phyloP scores from a whole-genome alignment of 2,888 invertebrate species.

The Ditula angustiorana region DNA sequence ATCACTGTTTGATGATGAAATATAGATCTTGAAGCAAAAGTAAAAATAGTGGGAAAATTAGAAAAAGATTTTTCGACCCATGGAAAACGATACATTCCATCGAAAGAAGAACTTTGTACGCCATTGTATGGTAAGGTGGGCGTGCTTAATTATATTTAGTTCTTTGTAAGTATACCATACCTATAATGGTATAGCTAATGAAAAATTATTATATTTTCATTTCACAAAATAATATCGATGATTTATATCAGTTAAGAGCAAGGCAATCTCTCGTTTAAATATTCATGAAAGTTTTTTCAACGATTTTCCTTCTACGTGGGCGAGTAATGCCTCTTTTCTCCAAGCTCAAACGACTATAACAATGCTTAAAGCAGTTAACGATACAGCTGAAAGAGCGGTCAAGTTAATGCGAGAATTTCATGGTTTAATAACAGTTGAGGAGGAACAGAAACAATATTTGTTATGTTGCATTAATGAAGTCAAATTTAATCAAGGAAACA shows the following conservation, averaged over 20 bases:
- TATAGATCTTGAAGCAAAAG: slow-evolving; percentile 6
- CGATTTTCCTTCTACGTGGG: background rate
- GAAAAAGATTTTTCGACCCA: background rate
- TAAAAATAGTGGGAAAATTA: slow-evolving; percentile 31
- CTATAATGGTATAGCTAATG: too few relatives aligned
- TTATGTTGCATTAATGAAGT: slow-evolving; percentile 27
- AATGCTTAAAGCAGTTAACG: background rate
- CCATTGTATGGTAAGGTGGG: background rate
- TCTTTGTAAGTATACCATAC: too few relatives aligned
- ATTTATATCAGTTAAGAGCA: slow-evolving; percentile 18
- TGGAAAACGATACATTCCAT: slow-evolving; percentile 21
- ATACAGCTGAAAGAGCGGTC: background rate
- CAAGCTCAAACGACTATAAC: background rate
- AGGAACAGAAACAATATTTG: slow-evolving; percentile 19
- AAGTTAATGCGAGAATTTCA: slow-evolving; percentile 1
- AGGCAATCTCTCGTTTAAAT: slow-evolving; percentile 26
- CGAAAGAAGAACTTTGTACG: slow-evolving; percentile 17
- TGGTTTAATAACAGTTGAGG: background rate
- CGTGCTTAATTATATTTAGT: too few relatives aligned
- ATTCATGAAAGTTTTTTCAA: slow-evolving; percentile 23
- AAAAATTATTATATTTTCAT: too few relatives aligned
- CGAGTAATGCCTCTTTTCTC: background rate
- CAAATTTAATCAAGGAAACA: too few relatives aligned
- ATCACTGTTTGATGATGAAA: background rate
- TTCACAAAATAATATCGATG: too few relatives aligned